Base-by-base conservation (phyloP, 2,113 vertebrate species). In the Hippocampus barbouri region DNA sequence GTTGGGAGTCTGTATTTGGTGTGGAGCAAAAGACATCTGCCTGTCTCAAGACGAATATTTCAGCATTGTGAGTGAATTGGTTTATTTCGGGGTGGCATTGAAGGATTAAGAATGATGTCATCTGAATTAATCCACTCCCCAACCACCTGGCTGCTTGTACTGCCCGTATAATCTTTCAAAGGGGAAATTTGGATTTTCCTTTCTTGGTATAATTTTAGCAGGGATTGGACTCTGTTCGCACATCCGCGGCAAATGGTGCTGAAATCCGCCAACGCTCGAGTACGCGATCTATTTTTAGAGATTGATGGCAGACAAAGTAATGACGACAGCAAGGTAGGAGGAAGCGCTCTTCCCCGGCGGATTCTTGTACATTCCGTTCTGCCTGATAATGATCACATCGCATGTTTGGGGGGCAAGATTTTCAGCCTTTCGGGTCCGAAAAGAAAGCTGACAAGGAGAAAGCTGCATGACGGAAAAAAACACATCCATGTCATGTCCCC, bases 91-190 rank as follows among this genome's bases (percentile, higher is more conserved):
- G 82, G 73, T 77, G 73, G 70, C 30, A 84, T 34, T 81, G 77
- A 81, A 78, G 82, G 87, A 90, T 90, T 89, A 84, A 63, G 72
- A 87, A 84, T 83, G 61, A 86, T 85, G 81, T 84, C 85, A 87
- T 84, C 71, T 72, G 66, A 69, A 69, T 80, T 87, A 87, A 91
- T 89, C 85, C 73, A 56, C 72, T 78, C 72, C 69, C 69, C 64
- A 78, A 83, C 76, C 73, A 79, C 83, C 83, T 79, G 80, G 74
- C 76, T 81, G 66, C 63, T 65, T 81, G n/a, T 61, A 75, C 76
- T 78, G 80, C 71, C 27, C 14, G 41, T 65, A 77, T 81, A 77
- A 82, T 80, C 66, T 82, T 82, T 83, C 76, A 76, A 68, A 77
- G 41, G 71, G 66, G 62, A 85, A 84, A 87, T 86, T 60, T 80